phyloP scores from a whole-genome alignment of 2,797 vertebrate species.

The Pipistrellus kuhlii region DNA sequence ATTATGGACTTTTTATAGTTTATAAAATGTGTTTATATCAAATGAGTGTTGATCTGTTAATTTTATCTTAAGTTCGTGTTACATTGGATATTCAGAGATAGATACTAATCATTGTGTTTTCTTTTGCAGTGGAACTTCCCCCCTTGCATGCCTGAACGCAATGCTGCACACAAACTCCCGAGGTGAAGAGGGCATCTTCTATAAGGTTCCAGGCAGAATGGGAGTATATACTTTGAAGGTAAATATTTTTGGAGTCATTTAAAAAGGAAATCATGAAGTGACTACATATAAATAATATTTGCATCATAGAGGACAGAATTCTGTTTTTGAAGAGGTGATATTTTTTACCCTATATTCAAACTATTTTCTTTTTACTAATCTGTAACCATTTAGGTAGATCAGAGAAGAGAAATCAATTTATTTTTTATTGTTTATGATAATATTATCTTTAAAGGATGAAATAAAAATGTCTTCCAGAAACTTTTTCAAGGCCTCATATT shows the following conservation, averaged over 20 bases:
- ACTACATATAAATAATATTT: slow-evolving; percentile 16
- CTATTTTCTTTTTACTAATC: background rate
- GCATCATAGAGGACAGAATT: slow-evolving; percentile 28
- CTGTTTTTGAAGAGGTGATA: slow-evolving; percentile 33
- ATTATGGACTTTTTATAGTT: slow-evolving; percentile 18
- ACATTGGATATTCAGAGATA: background rate
- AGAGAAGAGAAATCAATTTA: slow-evolving; percentile 52
- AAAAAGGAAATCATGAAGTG: slow-evolving; percentile 44
- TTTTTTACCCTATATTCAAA: no score
- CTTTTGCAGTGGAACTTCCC: slow-evolving; percentile 94
- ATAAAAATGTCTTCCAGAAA: slow-evolving; percentile 12
- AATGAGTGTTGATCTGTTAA: background rate
- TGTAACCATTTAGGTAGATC: background rate
- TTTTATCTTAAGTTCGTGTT: background rate
- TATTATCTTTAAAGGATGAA: slow-evolving; percentile 44
- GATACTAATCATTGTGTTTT: slow-evolving; percentile 59
- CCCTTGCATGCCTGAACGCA: slow-evolving; percentile 98
- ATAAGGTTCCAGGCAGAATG: slow-evolving; percentile 98
- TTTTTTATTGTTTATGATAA: slow-evolving; percentile 28
- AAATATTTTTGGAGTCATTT: slow-evolving; percentile 67
- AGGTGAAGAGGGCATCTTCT: slow-evolving; percentile 98
- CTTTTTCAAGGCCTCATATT: slow-evolving; percentile 48
- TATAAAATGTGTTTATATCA: slow-evolving; percentile 27
- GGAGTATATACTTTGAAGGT: slow-evolving; percentile 99
- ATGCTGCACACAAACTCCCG: slow-evolving; percentile 99